Evolutionary conservation across 2,888 invertebrate genomes (phyloP), one percentile per base, ranked within the genome.

Genomic region (Platynereis dumerilii): DNA sequence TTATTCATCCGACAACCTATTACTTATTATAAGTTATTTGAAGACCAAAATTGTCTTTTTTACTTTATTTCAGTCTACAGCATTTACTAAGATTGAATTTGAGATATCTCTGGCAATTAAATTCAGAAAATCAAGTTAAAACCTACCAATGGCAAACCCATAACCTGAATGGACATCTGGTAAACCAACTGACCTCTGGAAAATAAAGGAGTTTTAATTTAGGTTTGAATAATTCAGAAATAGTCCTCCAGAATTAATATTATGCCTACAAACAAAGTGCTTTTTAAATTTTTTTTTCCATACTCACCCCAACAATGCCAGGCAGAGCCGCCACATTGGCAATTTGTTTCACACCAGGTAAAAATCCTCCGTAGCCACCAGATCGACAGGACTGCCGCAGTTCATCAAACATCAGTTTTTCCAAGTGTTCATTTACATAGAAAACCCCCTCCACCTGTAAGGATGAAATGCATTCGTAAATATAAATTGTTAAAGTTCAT

Each of bases 131-230:
- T n/a, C n/a, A n/a, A n/a, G n/a, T n/a, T n/a, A n/a, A n/a, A 52
- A 67, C 74, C 79, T 87, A 90, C 91, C 96, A 83, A 99, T 99
- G 17, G 99, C 98, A 89, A 99, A 99, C 60, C 99, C 99, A 87
- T 99, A 99, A 20, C 99, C 99, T 2, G 97, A 94, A 85, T 98
- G 98, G 22, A 98, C 90, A 86, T 98, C 98, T 0, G 98, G 98
- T 66, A 98, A 87, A 1, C 97, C 98, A 65, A 98, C 91, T 0
- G 97, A 97, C 74, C 84, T 88, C 83, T 83, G 76, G 63, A 76
- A 26, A 2, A 44, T 28, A 60, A 15, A 52, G 77, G 48, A 72
- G 68, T 48, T 12, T 10, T 20, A n/a, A 48, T 48, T 48, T n/a
- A n/a, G n/a, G n/a, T n/a, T n/a, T n/a, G n/a, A n/a, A 20, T 48